Base-by-base conservation (phyloP, 2,888 invertebrate genomes). In the Epinotia demarniana region DNA sequence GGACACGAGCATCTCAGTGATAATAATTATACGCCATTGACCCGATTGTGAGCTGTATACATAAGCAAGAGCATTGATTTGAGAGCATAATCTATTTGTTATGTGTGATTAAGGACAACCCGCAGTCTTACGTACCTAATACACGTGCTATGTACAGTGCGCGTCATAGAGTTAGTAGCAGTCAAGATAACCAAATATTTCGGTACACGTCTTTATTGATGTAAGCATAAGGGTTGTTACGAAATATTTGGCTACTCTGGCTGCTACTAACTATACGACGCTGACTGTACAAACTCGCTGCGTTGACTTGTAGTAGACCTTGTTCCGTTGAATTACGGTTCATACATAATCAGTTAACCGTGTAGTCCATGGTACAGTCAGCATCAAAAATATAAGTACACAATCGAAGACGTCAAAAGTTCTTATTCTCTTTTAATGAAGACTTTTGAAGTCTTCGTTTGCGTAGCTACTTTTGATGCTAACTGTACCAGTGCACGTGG, bases 11-110 rank as follows among this genome's bases (percentile, higher is more conserved):
- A 82, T 84, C 82, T 83, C 79, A 72, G 79, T 83, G 84, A 88
- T 88, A 87, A 87, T 82, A 87, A 87, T 82, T 83, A 84, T 83
- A 80, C 87, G 88, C 85, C 88, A 90, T 90, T 91, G 91, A 90
- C 90, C 88, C 79, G 82, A 87, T 88, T 91, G 84, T 81, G 83
- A 83, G 81, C 79, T 81, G 85, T 82, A 80, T 87, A 84, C 83
- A 84, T 87, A 87, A 88, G 87, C 86, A 89, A 88, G 83, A 79
- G 80, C 53, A 53, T 82, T 66, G 71, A 67, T 75, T 75, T 75
- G 66, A 75, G 70, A 70, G 70, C 75, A 72, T 72, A 67, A 71
- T 66, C 71, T 66, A 61, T 70, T 70, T 66, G 75, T 71, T 67
- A 75, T 66, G 53, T 64, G 33, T 71, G 75, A 71, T 72, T 72